phyloP scores from a whole-genome alignment of 2,113 vertebrate genomes.

The Panthera uncia region DNA sequence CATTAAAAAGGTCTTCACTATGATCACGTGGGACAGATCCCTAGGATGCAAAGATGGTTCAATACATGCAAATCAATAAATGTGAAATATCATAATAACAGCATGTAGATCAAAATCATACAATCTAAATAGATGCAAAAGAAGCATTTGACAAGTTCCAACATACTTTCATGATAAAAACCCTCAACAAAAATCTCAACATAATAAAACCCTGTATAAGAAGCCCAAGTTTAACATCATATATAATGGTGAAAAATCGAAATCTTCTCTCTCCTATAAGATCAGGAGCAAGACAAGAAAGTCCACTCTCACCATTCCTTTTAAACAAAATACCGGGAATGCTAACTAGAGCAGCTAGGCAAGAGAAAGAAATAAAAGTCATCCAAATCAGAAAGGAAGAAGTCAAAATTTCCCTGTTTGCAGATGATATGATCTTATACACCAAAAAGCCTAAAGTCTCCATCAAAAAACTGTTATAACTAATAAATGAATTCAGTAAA shows the following conservation, averaged over 20 bases:
- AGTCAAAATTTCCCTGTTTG: neutral
- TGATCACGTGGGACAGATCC: neutral
- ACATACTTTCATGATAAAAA: neutral
- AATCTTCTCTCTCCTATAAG: neutral
- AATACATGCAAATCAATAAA: neutral
- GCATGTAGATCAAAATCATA: neutral
- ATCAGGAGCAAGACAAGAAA: neutral
- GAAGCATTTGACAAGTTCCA: neutral
- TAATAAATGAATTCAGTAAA: neutral
- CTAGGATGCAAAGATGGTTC: neutral
- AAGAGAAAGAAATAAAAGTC: neutral
- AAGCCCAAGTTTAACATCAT: neutral
- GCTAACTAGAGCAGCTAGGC: neutral
- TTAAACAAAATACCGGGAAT: neutral
- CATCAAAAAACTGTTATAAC: neutral
- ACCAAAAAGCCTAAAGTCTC: neutral
- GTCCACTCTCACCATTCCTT: neutral
- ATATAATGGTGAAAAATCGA: neutral
- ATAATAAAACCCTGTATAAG: neutral
- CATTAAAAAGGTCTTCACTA: neutral
- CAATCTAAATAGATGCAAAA: neutral
- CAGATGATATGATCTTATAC: neutral
- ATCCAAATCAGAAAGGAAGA: neutral
- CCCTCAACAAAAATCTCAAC: neutral
- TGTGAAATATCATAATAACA: neutral